A percentile compares a stretch with the other conserved stretches of the same genome.
Conservation (phyloP, 1,140 invertebrate genomes). For the Leptinotarsa defecta region DNA sequence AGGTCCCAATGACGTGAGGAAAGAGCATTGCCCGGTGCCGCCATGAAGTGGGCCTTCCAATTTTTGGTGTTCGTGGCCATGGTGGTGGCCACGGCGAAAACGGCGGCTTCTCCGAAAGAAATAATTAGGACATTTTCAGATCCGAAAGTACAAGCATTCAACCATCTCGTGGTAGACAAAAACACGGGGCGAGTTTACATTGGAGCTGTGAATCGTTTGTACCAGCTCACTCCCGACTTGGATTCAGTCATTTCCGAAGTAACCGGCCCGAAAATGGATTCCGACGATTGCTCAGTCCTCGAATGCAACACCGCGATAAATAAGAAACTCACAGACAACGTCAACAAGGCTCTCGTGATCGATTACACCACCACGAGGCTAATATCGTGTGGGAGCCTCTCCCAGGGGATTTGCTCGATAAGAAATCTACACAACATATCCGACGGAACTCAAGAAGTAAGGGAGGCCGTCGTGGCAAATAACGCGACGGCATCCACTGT, state of each 20-base stretch:
- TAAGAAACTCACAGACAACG: slow-evolving; percentile 81
- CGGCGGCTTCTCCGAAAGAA: slow-evolving; percentile 61
- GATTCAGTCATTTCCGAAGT: slow-evolving; percentile 74
- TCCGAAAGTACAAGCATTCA: slow-evolving; percentile 67
- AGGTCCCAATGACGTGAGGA: slow-evolving; percentile 43
- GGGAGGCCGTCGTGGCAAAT: slow-evolving; percentile 92
- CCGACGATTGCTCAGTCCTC: slow-evolving; percentile 84
- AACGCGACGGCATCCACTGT: slow-evolving; percentile 93
- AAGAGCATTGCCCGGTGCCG: slow-evolving; percentile 38
- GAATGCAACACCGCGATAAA: slow-evolving; percentile 74
- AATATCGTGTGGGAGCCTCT: slow-evolving; percentile 92
- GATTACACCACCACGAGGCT: slow-evolving; percentile 87
- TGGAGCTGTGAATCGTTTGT: slow-evolving; percentile 91
- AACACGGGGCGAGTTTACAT: slow-evolving; percentile 88
- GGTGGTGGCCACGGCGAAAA: slow-evolving; percentile 50
- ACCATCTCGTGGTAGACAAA: slow-evolving; percentile 89
- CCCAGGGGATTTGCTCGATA: slow-evolving; percentile 89
- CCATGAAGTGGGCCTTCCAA: slow-evolving; percentile 49
- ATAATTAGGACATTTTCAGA: slow-evolving; percentile 70
- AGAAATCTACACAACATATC: slow-evolving; percentile 88
- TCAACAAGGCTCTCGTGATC: slow-evolving; percentile 94
- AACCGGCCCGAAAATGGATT: slow-evolving; percentile 91
- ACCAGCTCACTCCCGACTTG: slow-evolving; percentile 88
- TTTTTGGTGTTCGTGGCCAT: slow-evolving; percentile 45
- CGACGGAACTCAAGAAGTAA: slow-evolving; percentile 74